Conservation (phyloP, 2,113 vertebrate species). For the Calyptommatus sinebrachiatus region DNA sequence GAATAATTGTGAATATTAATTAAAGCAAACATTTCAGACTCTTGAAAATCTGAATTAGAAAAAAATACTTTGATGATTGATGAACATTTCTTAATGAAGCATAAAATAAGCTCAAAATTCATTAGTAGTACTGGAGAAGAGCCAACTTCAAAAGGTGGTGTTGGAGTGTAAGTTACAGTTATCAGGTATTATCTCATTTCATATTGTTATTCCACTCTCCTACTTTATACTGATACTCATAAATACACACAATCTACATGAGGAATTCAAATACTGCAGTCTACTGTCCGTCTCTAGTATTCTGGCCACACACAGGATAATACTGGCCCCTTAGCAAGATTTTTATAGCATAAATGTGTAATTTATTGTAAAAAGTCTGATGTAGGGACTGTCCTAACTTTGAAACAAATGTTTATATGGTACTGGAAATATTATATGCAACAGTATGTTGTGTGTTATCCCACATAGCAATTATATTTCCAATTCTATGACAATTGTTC, state of each 20-base stretch:
- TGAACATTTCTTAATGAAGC: conserved; percentile 29
- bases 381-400: not conserved
- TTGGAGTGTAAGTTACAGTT: not conserved
- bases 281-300: not conserved
- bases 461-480: not conserved
- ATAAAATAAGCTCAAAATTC: conserved; percentile 18
- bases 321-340: not conserved
- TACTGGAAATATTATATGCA: not conserved
- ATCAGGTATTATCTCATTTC: not conserved
- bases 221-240: not conserved
- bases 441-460: not conserved
- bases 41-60: conserved; percentile 12
- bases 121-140: not conserved
- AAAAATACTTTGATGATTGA: conserved; percentile 8
- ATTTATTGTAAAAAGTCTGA: not conserved
- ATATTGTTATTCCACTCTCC: not conserved
- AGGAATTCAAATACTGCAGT: not conserved
- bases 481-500: not conserved
- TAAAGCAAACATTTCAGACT: conserved; percentile 21
- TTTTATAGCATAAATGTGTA: not conserved
- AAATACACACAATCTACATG: not conserved
- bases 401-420: not conserved
- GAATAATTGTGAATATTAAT: conserved; percentile 36
- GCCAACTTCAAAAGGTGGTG: not conserved
- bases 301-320: not conserved